These are phyloP conservation scores for Psix sp. DNA, from an alignment of 1,140 invertebrate genomes.

Conservation along the genomic window DNA sequence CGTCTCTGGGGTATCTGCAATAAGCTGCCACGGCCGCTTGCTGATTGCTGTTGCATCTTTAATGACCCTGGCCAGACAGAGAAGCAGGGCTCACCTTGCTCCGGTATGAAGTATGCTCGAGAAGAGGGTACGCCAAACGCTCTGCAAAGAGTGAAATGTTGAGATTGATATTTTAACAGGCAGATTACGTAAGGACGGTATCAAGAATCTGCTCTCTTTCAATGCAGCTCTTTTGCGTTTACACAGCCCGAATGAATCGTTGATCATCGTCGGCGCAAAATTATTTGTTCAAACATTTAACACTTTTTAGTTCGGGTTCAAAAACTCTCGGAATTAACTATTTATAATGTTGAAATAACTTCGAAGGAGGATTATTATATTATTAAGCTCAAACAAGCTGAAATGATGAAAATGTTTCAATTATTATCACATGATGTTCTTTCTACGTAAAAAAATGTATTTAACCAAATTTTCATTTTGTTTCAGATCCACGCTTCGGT, in stretches of 20 bases:
- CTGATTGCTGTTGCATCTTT: conserved; percentile 78
- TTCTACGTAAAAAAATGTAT: too few species aligned
- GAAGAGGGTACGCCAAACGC: conserved; percentile 59
- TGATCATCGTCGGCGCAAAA: conserved; percentile 33
- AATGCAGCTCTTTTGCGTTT: conserved; percentile 22
- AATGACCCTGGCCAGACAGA: conserved; percentile 75
- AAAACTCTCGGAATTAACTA: background rate
- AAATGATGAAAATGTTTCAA: too few species aligned
- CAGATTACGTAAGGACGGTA: conserved; percentile 71
- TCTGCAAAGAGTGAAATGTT: conserved; percentile 71
- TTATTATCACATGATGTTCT: too few species aligned
- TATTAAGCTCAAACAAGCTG: too few species aligned
- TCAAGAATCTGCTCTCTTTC: conserved; percentile 45
- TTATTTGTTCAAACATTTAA: conserved; percentile 43
- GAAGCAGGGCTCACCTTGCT: conserved; percentile 57
- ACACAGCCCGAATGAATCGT: conserved; percentile 38
- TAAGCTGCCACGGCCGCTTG: conserved; percentile 56
- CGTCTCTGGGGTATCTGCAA: conserved; percentile 55
- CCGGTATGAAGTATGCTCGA: conserved; percentile 46
- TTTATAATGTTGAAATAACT: background rate
- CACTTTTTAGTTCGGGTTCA: conserved; percentile 11
- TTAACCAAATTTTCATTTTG: too few species aligned
- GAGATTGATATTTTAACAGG: conserved; percentile 77
- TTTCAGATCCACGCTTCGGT: too few species aligned
- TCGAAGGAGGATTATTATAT: too few species aligned